Conservation (phyloP, 1,140 invertebrate species). For the Sitobion miscanthi region DNA sequence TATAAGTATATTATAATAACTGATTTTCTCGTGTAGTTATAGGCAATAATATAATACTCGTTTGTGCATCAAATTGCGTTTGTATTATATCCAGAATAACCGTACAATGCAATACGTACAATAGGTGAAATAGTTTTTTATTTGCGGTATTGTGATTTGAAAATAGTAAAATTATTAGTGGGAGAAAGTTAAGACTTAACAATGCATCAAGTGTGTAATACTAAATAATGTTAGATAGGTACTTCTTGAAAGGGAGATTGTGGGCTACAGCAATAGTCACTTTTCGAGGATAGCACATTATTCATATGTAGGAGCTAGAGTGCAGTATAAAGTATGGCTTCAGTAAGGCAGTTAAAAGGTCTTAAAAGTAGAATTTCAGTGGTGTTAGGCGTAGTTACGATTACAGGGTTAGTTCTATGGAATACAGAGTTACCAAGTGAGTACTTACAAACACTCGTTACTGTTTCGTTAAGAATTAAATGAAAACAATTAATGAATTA, state of each 20-base stretch:
- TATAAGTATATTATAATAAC: background rate
- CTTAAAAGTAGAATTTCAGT: conserved; percentile 52
- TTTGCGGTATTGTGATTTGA: background rate
- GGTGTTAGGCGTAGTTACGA: conserved; percentile 58
- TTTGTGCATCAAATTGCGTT: background rate
- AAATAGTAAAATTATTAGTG: background rate
- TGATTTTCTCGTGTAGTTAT: background rate
- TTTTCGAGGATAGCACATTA: background rate
- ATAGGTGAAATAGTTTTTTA: background rate
- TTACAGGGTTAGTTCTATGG: conserved; percentile 60
- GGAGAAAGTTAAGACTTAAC: conserved; percentile 20
- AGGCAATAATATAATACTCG: background rate
- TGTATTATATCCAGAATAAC: background rate
- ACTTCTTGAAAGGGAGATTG: background rate
- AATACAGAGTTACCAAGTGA: conserved; percentile 60
- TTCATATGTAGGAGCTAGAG: background rate
- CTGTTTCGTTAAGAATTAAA: background rate
- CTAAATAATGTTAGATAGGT: background rate
- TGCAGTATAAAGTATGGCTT: conserved; percentile 9
- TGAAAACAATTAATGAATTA: background rate
- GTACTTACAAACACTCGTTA: conserved; percentile 7
- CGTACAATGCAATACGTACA: background rate
- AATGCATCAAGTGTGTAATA: background rate
- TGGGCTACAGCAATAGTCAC: background rate
- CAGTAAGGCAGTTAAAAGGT: conserved; percentile 8